Evolutionary conservation across 2,888 invertebrate species (phyloP).

Genomic region (Trimorus sp.): DNA sequence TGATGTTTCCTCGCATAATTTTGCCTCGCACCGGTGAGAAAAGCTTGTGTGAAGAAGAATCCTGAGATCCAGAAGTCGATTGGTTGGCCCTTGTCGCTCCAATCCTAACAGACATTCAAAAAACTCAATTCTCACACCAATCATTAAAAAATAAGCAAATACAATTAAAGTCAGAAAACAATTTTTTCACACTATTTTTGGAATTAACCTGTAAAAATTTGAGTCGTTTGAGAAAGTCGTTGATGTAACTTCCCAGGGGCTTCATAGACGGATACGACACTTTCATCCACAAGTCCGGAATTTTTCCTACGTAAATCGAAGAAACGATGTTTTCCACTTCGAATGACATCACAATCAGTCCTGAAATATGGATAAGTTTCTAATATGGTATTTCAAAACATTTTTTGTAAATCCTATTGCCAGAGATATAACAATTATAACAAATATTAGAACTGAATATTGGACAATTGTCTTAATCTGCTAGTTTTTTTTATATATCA

Average conservation of each 20-base stretch:
- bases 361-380: conserved; percentile 81
- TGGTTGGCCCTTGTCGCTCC: conserved; percentile 93
- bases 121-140: background rate
- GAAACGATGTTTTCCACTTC: conserved; percentile 92
- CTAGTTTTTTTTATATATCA: background rate
- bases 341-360: conserved; percentile 93
- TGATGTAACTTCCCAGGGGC: conserved; percentile 93
- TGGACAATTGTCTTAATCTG: background rate
- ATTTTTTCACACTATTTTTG: background rate
- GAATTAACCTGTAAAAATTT: conserved; percentile 90
- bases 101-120: conserved; percentile 83
- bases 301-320: conserved; percentile 91
- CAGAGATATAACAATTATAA: too few relatives aligned
- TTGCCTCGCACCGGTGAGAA: conserved; percentile 96
- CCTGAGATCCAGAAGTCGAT: conserved; percentile 95
- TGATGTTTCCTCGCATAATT: conserved; percentile 95
- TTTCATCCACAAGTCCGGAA: conserved; percentile 92
- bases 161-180: background rate
- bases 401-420: too few relatives aligned
- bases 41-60: conserved; percentile 97
- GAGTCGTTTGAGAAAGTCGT: conserved; percentile 91
- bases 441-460: too few relatives aligned
- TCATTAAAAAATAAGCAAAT: too few relatives aligned
- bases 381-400: too few relatives aligned
- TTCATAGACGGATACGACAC: conserved; percentile 96